Evolutionary conservation across 2,113 vertebrate species (phyloP).

Genomic region (Ellobius talpinus): DNA sequence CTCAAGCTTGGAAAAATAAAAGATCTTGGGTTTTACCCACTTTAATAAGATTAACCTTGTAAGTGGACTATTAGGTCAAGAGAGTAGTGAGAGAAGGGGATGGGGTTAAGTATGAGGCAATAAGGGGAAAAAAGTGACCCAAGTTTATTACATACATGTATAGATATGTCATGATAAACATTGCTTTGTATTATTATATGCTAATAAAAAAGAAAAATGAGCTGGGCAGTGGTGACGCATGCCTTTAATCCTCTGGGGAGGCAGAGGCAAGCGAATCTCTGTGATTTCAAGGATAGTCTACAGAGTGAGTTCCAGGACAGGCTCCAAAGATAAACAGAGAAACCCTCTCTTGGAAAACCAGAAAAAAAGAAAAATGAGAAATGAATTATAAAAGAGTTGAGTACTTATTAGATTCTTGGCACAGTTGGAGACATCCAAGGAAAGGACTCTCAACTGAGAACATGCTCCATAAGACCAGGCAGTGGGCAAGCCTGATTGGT

Average conservation of each 20-base stretch:
- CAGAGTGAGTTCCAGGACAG: too few relatives aligned
- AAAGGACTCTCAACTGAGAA: neutral
- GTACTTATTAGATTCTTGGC: neutral
- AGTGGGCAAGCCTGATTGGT: neutral
- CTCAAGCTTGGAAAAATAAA: slow-evolving; percentile 23
- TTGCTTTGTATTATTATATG: neutral
- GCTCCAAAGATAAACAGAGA: too few relatives aligned
- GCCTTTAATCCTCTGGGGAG: too few relatives aligned
- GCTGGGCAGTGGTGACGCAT: too few relatives aligned
- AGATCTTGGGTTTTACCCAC: neutral
- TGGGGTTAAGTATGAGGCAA: neutral
- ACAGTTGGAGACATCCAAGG: neutral
- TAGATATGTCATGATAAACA: neutral
- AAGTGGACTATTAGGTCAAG: neutral
- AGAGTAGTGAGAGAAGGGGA: too few relatives aligned
- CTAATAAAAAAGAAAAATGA: neutral
- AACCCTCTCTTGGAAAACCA: too few relatives aligned
- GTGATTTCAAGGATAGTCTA: too few relatives aligned
- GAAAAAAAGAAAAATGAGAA: neutral
- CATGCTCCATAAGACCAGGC: neutral
- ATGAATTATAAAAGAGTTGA: neutral
- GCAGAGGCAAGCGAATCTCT: too few relatives aligned
- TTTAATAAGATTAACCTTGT: slow-evolving; percentile 16
- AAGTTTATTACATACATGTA: neutral
- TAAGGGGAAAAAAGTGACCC: neutral